phyloP scores from a whole-genome alignment of 2,113 vertebrate genomes.

The Mus pahari region DNA sequence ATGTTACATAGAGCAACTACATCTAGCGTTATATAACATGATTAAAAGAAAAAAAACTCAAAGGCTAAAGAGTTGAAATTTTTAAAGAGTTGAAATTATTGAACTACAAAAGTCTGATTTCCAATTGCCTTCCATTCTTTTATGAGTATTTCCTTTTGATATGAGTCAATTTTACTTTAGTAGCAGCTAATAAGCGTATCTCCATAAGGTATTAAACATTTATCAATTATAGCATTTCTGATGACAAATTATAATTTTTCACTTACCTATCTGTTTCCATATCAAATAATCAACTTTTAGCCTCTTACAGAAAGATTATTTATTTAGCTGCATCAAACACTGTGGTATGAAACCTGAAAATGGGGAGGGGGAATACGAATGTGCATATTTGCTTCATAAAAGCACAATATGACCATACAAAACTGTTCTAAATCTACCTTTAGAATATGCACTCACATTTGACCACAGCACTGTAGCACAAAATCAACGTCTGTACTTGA shows the following conservation, averaged over 20 bases:
- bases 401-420: not conserved
- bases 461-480: not conserved
- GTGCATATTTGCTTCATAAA: not conserved
- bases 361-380: not conserved
- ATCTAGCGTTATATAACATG: not conserved
- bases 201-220: not conserved
- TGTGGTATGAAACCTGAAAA: not conserved
- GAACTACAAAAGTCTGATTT: constrained; percentile 9
- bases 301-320: not conserved
- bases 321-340: not conserved
- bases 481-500: not conserved
- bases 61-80: not conserved
- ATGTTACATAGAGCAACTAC: constrained; percentile 3
- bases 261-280: not conserved
- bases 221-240: not conserved
- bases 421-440: constrained; percentile 17
- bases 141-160: constrained; percentile 24
- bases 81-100: not conserved
- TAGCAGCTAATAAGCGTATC: not conserved
- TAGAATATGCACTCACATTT: not conserved
- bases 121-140: not conserved
- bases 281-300: constrained; percentile 22
- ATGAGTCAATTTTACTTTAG: not conserved
- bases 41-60: not conserved
- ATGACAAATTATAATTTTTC: constrained; percentile 23